Percentiles rank a stretch among this genome's conserved stretches.
These are phyloP conservation scores for Penaeus indicus DNA, from an alignment of 1,140 invertebrate species.

Conservation along the genomic window DNA sequence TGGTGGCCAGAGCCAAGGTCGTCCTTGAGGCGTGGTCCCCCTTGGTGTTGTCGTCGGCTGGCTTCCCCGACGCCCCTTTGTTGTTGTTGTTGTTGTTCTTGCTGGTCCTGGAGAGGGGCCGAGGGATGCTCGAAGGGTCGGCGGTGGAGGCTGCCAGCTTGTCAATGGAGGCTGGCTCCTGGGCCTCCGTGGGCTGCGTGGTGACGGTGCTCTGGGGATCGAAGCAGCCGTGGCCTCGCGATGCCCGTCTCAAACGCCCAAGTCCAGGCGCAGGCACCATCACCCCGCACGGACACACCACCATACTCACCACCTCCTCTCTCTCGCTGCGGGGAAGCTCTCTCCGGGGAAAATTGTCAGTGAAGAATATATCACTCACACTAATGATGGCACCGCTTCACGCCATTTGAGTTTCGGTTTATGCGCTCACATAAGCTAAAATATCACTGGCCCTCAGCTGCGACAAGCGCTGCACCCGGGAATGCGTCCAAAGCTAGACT, in stretches of 20 bases:
- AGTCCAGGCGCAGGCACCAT: slow-evolving; percentile 52
- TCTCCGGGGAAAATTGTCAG: not conserved
- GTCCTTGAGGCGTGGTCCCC: slow-evolving; percentile 50
- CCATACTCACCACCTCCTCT: slow-evolving; percentile 39
- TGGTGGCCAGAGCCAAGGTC: slow-evolving; percentile 54
- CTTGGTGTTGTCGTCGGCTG: slow-evolving; percentile 43
- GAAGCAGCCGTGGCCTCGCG: slow-evolving; percentile 44
- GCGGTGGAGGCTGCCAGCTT: slow-evolving; percentile 51
- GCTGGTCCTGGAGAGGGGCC: slow-evolving; percentile 18
- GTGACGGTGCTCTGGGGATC: slow-evolving; percentile 48
- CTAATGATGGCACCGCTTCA: slow-evolving; percentile 1
- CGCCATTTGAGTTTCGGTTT: slow-evolving; percentile 9
- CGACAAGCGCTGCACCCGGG: not conserved
- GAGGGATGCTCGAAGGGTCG: slow-evolving; percentile 29
- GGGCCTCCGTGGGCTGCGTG: slow-evolving; percentile 55
- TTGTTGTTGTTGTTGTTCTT: slow-evolving; percentile 58
- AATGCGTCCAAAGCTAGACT: slow-evolving; percentile 18
- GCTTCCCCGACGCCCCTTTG: slow-evolving; percentile 40
- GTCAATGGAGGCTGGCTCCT: slow-evolving; percentile 57
- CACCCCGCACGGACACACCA: slow-evolving; percentile 61
- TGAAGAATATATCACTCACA: not conserved
- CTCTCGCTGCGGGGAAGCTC: not conserved
- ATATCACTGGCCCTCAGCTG: not conserved
- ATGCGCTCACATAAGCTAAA: not conserved
- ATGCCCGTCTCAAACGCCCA: slow-evolving; percentile 13